These are phyloP conservation scores for Hemibagrus wyckioides DNA, from an alignment of 2,113 vertebrate genomes.

Conservation along the genomic window DNA sequence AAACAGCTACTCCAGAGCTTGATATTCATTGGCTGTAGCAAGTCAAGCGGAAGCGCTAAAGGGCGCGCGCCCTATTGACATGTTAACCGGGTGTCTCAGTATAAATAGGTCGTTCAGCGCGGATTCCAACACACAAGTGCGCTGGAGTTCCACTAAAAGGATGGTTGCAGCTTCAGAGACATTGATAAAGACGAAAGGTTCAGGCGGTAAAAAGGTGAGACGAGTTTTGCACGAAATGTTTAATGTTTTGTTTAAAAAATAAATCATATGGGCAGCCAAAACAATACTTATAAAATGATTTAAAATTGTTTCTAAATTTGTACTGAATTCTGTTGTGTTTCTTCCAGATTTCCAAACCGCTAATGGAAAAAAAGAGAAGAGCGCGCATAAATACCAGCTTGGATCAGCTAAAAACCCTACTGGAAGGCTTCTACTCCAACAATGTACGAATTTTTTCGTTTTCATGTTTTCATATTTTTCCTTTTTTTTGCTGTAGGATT, in stretches of 20 bases:
- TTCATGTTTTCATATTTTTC: neutral
- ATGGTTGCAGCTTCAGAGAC: conserved; percentile 72
- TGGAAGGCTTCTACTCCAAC: conserved; percentile 84
- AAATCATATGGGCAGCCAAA: too few species aligned
- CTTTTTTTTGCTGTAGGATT: neutral
- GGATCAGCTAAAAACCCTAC: conserved; percentile 80
- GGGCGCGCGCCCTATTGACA: conserved; percentile 70
- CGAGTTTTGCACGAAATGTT: neutral
- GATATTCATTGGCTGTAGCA: conserved; percentile 45
- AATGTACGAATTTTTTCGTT: conserved; percentile 78
- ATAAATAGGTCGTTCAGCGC: conserved; percentile 64
- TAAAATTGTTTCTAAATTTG: too few species aligned
- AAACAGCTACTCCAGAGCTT: neutral
- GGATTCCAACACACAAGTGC: conserved; percentile 54
- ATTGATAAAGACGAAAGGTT: conserved; percentile 57
- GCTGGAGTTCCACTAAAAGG: conserved; percentile 39
- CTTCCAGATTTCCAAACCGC: conserved; percentile 82
- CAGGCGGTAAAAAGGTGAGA: conserved; percentile 67
- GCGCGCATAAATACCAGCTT: conserved; percentile 86
- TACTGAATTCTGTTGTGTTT: neutral
- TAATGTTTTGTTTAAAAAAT: too few species aligned
- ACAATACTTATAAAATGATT: too few species aligned
- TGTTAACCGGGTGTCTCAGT: conserved; percentile 74
- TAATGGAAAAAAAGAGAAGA: conserved; percentile 87
- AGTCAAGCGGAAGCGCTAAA: conserved; percentile 51